phyloP scores from a whole-genome alignment of 2,888 invertebrate genomes.

The Pediacus dermestoides region DNA sequence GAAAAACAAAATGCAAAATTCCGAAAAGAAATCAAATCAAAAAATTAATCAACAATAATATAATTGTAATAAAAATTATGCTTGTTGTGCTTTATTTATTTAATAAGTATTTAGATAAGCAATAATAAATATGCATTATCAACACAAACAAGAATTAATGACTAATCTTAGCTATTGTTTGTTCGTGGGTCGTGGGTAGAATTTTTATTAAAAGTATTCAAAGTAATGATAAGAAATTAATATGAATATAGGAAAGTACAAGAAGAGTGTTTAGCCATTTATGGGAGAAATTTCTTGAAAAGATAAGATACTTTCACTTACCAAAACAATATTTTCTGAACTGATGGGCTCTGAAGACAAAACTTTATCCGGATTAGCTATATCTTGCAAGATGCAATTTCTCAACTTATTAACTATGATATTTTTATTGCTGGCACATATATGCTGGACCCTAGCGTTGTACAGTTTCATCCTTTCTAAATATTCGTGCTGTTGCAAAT shows the following conservation, averaged over 20 bases:
- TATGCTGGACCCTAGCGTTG: slow-evolving; percentile 55
- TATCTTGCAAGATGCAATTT: slow-evolving; percentile 63
- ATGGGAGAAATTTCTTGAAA: neutral
- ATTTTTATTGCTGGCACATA: slow-evolving; percentile 49
- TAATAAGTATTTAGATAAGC: too few species aligned
- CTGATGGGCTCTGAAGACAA: slow-evolving; percentile 62
- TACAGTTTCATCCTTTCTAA: slow-evolving; percentile 76
- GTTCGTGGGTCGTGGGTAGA: too few species aligned
- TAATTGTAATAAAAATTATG: too few species aligned
- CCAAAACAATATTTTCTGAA: slow-evolving; percentile 65
- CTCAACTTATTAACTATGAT: slow-evolving; percentile 46
- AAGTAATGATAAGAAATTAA: too few species aligned
- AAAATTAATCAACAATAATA: too few species aligned
- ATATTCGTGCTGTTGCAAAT: slow-evolving; percentile 85
- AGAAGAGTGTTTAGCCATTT: slow-evolving; percentile 3
- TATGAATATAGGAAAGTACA: slow-evolving; percentile 4
- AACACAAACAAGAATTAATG: too few species aligned
- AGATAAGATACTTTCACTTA: slow-evolving; percentile 56
- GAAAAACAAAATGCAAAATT: too few species aligned
- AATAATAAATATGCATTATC: too few species aligned
- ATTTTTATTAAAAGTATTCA: too few species aligned
- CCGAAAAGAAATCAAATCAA: too few species aligned
- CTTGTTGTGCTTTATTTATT: too few species aligned
- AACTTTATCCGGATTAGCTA: slow-evolving; percentile 69
- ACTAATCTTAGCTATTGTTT: too few species aligned